A percentile compares a stretch with the other conserved stretches of the same genome.
Conservation (phyloP, 2,888 invertebrate species). For the Dynastes grantii region DNA sequence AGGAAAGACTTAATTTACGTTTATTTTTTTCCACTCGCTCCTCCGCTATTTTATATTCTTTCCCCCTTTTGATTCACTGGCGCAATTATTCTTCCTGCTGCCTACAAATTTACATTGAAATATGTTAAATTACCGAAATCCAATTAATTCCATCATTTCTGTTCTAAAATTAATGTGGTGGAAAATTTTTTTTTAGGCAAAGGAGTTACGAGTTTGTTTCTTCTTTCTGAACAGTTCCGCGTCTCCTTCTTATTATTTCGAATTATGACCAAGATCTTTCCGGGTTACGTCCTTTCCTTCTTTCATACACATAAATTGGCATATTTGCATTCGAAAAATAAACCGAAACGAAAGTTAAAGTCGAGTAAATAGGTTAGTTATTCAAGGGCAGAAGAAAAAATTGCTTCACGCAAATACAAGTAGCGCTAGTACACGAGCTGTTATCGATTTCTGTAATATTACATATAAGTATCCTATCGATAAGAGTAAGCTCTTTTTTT, state of each 20-base stretch:
- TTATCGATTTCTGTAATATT: no score
- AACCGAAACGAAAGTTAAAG: no score
- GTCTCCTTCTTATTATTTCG: background rate
- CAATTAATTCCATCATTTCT: constrained; percentile 5
- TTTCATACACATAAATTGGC: no score
- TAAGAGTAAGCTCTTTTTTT: no score
- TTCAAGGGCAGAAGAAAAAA: no score
- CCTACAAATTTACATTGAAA: constrained; percentile 14
- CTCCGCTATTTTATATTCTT: background rate
- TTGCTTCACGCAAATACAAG: no score
- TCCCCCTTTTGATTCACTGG: background rate
- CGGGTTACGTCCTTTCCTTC: no score
- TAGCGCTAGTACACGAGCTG: no score
- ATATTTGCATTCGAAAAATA: no score
- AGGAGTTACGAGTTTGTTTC: background rate
- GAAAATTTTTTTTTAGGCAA: background rate
- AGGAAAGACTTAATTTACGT: constrained; percentile 11
- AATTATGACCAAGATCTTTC: no score
- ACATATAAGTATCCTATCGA: no score
- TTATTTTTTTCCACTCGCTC: background rate
- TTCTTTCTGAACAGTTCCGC: background rate
- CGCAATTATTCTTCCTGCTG: constrained; percentile 4
- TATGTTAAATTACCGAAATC: constrained; percentile 21
- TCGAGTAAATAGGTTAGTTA: no score
- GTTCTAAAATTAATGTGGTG: background rate